phyloP scores from a whole-genome alignment of 1,140 invertebrate species.

The Diplogasteroides magnus region DNA sequence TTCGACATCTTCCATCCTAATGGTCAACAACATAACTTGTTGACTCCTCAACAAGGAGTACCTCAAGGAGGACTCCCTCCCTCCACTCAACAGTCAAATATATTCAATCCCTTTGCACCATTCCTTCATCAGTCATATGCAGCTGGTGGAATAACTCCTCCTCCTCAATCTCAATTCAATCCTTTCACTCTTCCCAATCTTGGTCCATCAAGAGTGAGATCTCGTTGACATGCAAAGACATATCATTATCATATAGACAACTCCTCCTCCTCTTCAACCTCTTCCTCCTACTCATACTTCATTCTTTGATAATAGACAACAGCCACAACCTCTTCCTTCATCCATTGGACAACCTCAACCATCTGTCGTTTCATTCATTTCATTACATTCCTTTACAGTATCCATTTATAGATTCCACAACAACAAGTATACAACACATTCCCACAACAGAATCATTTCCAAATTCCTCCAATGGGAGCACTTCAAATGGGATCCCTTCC shows the following conservation, averaged over 20 bases:
- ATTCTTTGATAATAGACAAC: constrained; percentile 5
- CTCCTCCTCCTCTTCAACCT: constrained; percentile 8
- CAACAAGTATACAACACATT: too few species aligned
- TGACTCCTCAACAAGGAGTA: too few species aligned
- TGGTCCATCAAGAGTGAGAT: background rate
- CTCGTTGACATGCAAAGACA: background rate
- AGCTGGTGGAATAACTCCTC: background rate
- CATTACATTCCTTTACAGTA: too few species aligned
- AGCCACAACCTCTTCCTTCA: background rate
- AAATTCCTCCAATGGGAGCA: too few species aligned
- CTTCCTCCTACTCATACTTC: constrained; percentile 9
- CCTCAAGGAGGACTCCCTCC: background rate
- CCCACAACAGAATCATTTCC: too few species aligned
- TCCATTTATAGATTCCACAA: too few species aligned
- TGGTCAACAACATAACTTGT: too few species aligned
- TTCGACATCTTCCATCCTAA: constrained; percentile 9
- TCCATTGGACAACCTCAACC: too few species aligned
- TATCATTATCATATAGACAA: constrained; percentile 9
- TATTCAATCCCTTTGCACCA: background rate
- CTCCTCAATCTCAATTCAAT: background rate
- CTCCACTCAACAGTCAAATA: background rate
- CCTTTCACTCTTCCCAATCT: background rate
- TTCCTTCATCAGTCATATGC: background rate
- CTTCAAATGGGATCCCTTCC: too few species aligned
- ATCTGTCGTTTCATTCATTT: too few species aligned